phyloP scores from a whole-genome alignment of 2,888 invertebrate species.

The Eristalis arbustorum region DNA sequence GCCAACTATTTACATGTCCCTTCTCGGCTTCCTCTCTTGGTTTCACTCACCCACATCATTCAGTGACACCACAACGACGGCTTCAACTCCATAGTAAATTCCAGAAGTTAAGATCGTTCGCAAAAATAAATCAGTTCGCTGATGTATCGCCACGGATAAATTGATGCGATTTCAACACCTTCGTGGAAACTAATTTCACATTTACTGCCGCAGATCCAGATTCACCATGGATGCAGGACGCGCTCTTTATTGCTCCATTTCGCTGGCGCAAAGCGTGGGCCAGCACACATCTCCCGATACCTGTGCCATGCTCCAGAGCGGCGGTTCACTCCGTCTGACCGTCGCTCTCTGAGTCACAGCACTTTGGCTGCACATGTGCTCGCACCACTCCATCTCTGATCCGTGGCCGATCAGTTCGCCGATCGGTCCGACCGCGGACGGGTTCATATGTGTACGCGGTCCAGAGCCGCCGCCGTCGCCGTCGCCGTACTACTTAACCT shows the following conservation, averaged over 20 bases:
- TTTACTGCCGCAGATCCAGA: slow-evolving; percentile 51
- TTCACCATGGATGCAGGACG: slow-evolving; percentile 8
- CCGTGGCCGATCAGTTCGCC: slow-evolving; percentile 31
- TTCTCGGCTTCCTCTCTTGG: no score
- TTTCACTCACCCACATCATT: no score
- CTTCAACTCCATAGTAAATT: background rate
- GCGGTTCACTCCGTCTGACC: background rate
- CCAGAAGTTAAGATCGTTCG: slow-evolving; percentile 17
- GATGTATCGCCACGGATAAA: slow-evolving; percentile 64
- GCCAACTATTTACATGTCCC: no score
- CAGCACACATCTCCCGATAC: slow-evolving; percentile 24
- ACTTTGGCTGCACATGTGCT: background rate
- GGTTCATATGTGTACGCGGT: background rate
- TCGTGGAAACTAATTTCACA: slow-evolving; percentile 68
- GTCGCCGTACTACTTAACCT: slow-evolving; percentile 71
- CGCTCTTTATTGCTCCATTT: slow-evolving; percentile 37
- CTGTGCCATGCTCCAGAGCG: background rate
- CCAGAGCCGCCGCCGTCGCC: slow-evolving; percentile 9
- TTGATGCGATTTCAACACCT: slow-evolving; percentile 70
- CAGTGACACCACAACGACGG: no score
- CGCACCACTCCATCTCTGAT: slow-evolving; percentile 5
- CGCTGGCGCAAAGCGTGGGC: slow-evolving; percentile 56
- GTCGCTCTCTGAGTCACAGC: background rate
- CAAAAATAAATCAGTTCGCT: slow-evolving; percentile 41
- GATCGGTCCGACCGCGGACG: slow-evolving; percentile 11